Conservation (phyloP, 2,113 vertebrate species). For the Tauraco erythrolophus region DNA sequence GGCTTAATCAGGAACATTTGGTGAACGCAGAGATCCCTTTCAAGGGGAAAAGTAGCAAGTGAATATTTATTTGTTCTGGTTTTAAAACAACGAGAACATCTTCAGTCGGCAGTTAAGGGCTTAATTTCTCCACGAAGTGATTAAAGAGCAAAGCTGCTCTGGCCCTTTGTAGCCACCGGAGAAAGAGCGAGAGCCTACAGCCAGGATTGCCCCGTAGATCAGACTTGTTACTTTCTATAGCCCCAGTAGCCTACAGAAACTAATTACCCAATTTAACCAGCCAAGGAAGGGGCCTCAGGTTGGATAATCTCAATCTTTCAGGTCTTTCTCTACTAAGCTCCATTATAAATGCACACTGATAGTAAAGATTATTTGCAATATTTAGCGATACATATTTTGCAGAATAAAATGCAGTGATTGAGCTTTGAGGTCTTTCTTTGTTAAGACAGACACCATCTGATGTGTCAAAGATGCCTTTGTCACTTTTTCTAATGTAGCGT, state of each 20-base stretch:
- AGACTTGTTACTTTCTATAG: background rate
- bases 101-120: background rate
- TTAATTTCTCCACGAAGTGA: background rate
- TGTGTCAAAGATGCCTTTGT: background rate
- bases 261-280: background rate
- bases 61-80: constrained; percentile 15
- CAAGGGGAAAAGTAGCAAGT: background rate
- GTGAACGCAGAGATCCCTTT: background rate
- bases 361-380: background rate
- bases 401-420: background rate
- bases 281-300: background rate
- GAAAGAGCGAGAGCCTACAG: background rate
- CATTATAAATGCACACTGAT: background rate
- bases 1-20: background rate
- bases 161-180: background rate
- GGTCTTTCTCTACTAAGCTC: background rate
- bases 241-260: background rate
- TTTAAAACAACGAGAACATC: background rate
- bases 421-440: background rate
- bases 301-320: background rate
- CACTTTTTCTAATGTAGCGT: background rate
- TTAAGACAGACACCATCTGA: background rate
- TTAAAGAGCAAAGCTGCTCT: background rate
- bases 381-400: background rate
- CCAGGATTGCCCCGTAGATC: background rate